A percentile compares a stretch with the other conserved stretches of the same genome.
These are phyloP conservation scores for Mystacornis crossleyi DNA, from an alignment of 2,113 vertebrate species.

Conservation along the genomic window DNA sequence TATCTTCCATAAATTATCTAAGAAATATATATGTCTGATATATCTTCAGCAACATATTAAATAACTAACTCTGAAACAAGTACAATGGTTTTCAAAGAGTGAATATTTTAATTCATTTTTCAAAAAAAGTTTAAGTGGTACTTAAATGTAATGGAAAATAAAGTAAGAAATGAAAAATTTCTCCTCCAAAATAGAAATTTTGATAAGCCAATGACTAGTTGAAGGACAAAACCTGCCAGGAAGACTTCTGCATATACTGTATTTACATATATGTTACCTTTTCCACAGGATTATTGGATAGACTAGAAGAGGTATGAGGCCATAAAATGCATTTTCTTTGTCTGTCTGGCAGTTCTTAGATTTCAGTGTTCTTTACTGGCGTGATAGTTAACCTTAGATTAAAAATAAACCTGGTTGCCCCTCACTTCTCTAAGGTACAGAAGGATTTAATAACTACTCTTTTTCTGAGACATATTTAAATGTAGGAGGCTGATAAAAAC, in stretches of 20 bases:
- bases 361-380: neutral
- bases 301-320: neutral
- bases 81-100: neutral
- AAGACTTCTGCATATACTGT: neutral
- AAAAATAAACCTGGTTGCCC: neutral
- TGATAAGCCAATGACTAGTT: neutral
- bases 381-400: neutral
- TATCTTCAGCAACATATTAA: neutral
- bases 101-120: neutral
- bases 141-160: neutral
- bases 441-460: neutral
- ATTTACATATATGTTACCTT: neutral
- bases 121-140: neutral
- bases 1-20: neutral
- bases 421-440: neutral
- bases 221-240: neutral
- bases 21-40: neutral
- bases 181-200: fast-evolving
- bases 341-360: neutral
- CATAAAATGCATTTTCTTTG: neutral
- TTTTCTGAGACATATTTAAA: neutral
- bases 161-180: neutral
- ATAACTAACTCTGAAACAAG: neutral
- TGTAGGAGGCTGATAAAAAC: neutral
- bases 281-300: neutral